phyloP scores from a whole-genome alignment of 2,113 vertebrate species.

The Agapornis roseicollis region DNA sequence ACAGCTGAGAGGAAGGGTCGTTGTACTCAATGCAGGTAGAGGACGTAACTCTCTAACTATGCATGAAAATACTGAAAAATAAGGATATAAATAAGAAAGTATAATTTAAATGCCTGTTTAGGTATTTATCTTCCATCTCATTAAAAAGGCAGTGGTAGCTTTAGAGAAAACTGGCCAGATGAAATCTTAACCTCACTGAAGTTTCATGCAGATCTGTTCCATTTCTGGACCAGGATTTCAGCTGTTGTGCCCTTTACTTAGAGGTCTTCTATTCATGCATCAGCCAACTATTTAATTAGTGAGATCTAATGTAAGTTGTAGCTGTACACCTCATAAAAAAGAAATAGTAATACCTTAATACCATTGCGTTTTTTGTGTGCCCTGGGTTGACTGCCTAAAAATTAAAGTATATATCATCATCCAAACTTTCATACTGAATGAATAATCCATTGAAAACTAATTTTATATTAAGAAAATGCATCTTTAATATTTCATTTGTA shows the following conservation, averaged over 20 bases:
- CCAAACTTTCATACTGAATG: not conserved
- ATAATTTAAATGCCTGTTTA: not conserved
- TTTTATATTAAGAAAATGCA: not conserved
- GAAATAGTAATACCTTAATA: not conserved
- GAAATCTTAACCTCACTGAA: not conserved
- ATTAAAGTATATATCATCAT: not conserved
- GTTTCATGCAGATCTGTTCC: not conserved
- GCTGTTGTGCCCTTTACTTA: not conserved
- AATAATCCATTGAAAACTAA: constrained; percentile 10
- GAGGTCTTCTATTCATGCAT: not conserved
- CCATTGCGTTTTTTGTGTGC: not conserved
- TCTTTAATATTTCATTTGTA: constrained; percentile 15
- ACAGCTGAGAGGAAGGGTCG: not conserved
- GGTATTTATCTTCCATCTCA: not conserved
- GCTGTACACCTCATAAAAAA: not conserved
- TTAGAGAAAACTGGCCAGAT: not conserved
- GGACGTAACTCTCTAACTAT: not conserved
- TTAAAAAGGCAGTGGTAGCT: not conserved
- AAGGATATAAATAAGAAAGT: not conserved
- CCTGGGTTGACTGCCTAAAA: not conserved
- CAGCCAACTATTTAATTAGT: not conserved
- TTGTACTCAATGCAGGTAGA: not conserved
- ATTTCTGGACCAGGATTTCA: not conserved
- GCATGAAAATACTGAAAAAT: not conserved
- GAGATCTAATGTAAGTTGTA: not conserved